Conservation (phyloP, 2,113 vertebrate species). For the Neoarius graeffei region DNA sequence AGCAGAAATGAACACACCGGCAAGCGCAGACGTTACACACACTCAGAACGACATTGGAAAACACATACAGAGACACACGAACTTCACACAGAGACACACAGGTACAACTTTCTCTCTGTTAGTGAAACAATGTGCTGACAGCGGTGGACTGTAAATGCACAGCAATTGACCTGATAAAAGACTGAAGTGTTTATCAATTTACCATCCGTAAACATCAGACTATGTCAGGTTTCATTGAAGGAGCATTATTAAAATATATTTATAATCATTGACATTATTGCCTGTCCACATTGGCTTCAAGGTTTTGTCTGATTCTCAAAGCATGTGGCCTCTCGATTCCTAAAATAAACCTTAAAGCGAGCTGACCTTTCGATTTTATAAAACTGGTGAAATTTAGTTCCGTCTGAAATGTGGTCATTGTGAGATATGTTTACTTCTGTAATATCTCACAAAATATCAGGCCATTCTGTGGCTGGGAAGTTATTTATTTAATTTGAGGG, state of each 20-base stretch:
- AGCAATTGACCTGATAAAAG: slow-evolving; percentile 61
- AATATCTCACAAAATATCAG: too few species aligned
- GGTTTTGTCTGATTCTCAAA: neutral
- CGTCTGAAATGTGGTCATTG: too few species aligned
- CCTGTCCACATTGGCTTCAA: neutral
- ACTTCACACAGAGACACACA: slow-evolving; percentile 28
- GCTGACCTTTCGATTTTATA: too few species aligned
- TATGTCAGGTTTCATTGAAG: neutral
- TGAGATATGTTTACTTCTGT: too few species aligned
- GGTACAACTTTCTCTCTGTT: slow-evolving; percentile 16
- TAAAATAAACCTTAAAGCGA: neutral
- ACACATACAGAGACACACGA: slow-evolving; percentile 38
- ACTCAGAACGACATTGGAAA: slow-evolving; percentile 22
- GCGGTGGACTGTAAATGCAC: slow-evolving; percentile 60
- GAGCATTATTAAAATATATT: neutral
- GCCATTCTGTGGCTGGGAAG: too few species aligned
- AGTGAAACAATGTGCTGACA: slow-evolving; percentile 63
- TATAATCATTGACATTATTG: neutral
- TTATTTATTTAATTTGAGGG: too few species aligned
- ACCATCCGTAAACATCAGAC: neutral
- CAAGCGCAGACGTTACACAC: slow-evolving; percentile 44
- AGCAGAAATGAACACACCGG: slow-evolving; percentile 67
- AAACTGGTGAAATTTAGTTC: too few species aligned
- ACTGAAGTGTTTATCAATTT: slow-evolving; percentile 40
- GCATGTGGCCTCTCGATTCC: neutral